Evolutionary conservation across 2,888 invertebrate species (phyloP).

Genomic region (Drosophila kuntzei): DNA sequence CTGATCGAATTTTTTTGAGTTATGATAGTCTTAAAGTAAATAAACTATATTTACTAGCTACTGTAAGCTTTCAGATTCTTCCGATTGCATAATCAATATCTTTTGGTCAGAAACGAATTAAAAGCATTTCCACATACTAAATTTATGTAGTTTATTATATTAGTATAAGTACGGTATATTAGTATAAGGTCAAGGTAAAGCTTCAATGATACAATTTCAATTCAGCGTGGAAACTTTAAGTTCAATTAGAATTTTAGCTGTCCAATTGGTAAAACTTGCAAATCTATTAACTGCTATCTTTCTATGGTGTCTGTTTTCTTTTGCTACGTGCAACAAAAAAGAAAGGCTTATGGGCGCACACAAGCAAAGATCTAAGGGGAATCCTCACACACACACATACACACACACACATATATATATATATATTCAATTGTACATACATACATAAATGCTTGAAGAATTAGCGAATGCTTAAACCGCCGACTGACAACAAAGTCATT

Average conservation of each 20-base stretch:
- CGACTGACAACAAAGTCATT: conserved; percentile 44
- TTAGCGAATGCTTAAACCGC: conserved; percentile 39
- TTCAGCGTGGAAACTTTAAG: too few species aligned
- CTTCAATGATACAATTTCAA: neutral
- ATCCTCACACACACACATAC: conserved; percentile 5
- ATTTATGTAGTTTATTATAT: too few species aligned
- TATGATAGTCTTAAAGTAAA: too few species aligned
- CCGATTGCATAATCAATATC: too few species aligned
- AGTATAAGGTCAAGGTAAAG: too few species aligned
- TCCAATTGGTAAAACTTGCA: conserved; percentile 10
- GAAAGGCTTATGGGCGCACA: conserved; percentile 9
- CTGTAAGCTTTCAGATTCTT: too few species aligned
- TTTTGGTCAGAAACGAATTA: too few species aligned
- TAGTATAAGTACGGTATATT: too few species aligned
- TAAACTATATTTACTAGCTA: too few species aligned
- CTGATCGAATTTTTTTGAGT: too few species aligned
- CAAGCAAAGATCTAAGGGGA: conserved; percentile 18
- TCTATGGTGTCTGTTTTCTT: conserved; percentile 5
- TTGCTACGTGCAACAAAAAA: conserved; percentile 5
- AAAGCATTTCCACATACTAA: too few species aligned
- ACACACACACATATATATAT: neutral
- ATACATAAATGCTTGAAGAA: conserved; percentile 40
- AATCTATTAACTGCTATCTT: conserved; percentile 3
- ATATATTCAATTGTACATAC: conserved; percentile 8
- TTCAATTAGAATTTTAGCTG: conserved; percentile 3